These are phyloP conservation scores for cat (Felis catus) DNA, from an alignment of 2,113 vertebrate genomes.

Conservation along the genomic window F.catus_Fca126_mat1.0 CM031416.1:32326501-32327000, in stretches of 20 bases:
- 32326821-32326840: neutral
- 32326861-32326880: fast-evolving
- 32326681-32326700: neutral
- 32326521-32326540: neutral
- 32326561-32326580: fast-evolving
- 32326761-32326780: neutral
- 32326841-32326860: fast-evolving
- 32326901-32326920: neutral
- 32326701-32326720: neutral
- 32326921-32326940: neutral
- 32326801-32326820: neutral
- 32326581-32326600: neutral
- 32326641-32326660: neutral
- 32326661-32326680: neutral
- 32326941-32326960: neutral
- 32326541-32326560: neutral
- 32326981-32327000: neutral
- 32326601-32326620: neutral
- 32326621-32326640: neutral
- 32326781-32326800: neutral
- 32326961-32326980: no score
- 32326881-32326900: neutral
- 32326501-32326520: neutral
- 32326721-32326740: neutral
- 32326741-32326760: neutral